phyloP scores from a whole-genome alignment of 2,113 vertebrate species.

The Eubucco bourcierii region DNA sequence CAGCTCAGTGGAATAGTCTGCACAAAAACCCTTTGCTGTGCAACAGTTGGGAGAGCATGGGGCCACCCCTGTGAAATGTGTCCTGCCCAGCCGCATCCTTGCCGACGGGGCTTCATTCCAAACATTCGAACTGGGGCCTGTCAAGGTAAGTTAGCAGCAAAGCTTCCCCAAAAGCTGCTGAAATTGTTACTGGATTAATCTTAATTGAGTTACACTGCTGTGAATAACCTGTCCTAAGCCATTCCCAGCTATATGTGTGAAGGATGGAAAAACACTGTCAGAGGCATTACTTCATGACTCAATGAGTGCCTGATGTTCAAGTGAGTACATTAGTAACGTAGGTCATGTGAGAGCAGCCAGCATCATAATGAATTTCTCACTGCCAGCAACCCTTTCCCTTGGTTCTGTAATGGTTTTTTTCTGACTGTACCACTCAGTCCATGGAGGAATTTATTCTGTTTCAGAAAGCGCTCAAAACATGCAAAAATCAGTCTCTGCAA shows the following conservation, averaged over 20 bases:
- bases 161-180: slow-evolving; percentile 46
- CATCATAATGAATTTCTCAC: slow-evolving; percentile 57
- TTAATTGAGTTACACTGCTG: slow-evolving; percentile 81
- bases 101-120: slow-evolving; percentile 95
- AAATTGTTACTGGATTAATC: slow-evolving; percentile 73
- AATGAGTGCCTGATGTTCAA: slow-evolving; percentile 74
- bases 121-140: slow-evolving; percentile 96
- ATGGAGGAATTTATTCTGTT: background rate
- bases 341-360: slow-evolving; percentile 63
- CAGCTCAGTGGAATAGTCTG: slow-evolving; percentile 97
- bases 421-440: background rate
- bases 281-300: slow-evolving; percentile 71
- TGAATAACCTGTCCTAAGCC: slow-evolving; percentile 78
- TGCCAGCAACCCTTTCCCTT: slow-evolving; percentile 44
- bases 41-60: slow-evolving; percentile 95
- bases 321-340: slow-evolving; percentile 58
- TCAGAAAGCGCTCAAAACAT: background rate
- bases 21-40: slow-evolving; percentile 97
- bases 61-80: slow-evolving; percentile 99
- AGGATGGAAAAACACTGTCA: slow-evolving; percentile 80
- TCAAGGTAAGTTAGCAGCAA: slow-evolving; percentile 84
- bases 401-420: slow-evolving; percentile 28
- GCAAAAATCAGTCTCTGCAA: background rate
- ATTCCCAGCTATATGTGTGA: slow-evolving; percentile 71
- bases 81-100: slow-evolving; percentile 95